Evolutionary conservation across 2,113 vertebrate genomes (phyloP).

Genomic region (Bostrychus sinensis): DNA sequence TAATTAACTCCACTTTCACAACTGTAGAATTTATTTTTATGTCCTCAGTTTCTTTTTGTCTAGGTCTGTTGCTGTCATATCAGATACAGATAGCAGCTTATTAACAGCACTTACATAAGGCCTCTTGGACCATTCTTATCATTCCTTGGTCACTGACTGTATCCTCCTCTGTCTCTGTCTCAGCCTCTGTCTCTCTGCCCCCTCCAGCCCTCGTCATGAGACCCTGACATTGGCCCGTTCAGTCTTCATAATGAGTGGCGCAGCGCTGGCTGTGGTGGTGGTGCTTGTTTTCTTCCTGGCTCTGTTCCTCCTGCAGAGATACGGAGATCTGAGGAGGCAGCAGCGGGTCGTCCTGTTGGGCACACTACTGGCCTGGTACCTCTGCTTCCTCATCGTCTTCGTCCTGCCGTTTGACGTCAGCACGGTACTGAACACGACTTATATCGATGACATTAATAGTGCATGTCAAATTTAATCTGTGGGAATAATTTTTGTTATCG

Average conservation of each 20-base stretch:
- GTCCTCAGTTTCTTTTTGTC: no score
- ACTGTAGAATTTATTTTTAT: no score
- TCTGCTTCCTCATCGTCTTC: conserved; percentile 95
- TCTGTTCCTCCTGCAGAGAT: conserved; percentile 88
- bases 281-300: conserved; percentile 91
- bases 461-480: no score
- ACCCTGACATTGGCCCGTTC: conserved; percentile 14
- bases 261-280: conserved; percentile 86
- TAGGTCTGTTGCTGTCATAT: no score
- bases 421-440: conserved; percentile 87
- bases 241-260: conserved; percentile 83
- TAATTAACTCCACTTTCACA: no score
- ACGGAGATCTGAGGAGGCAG: conserved; percentile 91
- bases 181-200: neutral
- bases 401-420: conserved; percentile 94
- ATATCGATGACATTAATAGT: no score
- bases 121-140: neutral
- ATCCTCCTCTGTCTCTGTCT: no score
- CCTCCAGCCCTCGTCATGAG: conserved; percentile 41
- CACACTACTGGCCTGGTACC: conserved; percentile 92
- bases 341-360: conserved; percentile 90
- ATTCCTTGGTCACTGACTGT: neutral
- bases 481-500: neutral
- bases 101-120: neutral
- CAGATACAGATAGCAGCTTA: no score